phyloP scores from a whole-genome alignment of 2,888 invertebrate species.

The Calliopum simillimum region DNA sequence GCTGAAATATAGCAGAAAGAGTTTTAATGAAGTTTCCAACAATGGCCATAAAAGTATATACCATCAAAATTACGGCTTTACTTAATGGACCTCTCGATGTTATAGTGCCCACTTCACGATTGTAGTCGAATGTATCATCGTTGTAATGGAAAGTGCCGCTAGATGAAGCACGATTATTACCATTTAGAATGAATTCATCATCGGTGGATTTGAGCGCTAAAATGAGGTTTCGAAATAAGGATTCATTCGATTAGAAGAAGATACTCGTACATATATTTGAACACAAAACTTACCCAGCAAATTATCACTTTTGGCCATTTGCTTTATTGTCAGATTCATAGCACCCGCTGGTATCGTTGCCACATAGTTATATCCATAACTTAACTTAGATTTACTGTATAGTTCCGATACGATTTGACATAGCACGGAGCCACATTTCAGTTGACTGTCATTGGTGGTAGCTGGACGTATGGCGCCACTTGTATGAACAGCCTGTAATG shows the following conservation, averaged over 20 bases:
- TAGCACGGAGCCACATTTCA: conserved; percentile 68
- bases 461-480: conserved; percentile 60
- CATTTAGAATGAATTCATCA: conserved; percentile 84
- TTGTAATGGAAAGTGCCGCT: conserved; percentile 79
- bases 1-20: conserved; percentile 66
- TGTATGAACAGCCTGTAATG: conserved; percentile 58
- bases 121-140: conserved; percentile 83
- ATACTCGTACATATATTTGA: too few species aligned
- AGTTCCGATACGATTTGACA: conserved; percentile 84
- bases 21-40: too few species aligned
- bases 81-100: conserved; percentile 57
- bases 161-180: conserved; percentile 80
- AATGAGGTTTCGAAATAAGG: not conserved
- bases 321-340: conserved; percentile 85
- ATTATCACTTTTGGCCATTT: conserved; percentile 81
- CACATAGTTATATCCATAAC: conserved; percentile 84
- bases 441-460: conserved; percentile 58
- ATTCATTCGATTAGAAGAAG: not conserved
- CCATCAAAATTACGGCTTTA: conserved; percentile 56
- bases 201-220: conserved; percentile 81
- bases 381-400: conserved; percentile 81
- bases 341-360: conserved; percentile 86
- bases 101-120: conserved; percentile 69
- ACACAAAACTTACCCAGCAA: conserved; percentile 76
- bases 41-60: conserved; percentile 37